Base-by-base conservation (phyloP, 2,797 vertebrate genomes). In the Craterocephalus amniculus region DNA sequence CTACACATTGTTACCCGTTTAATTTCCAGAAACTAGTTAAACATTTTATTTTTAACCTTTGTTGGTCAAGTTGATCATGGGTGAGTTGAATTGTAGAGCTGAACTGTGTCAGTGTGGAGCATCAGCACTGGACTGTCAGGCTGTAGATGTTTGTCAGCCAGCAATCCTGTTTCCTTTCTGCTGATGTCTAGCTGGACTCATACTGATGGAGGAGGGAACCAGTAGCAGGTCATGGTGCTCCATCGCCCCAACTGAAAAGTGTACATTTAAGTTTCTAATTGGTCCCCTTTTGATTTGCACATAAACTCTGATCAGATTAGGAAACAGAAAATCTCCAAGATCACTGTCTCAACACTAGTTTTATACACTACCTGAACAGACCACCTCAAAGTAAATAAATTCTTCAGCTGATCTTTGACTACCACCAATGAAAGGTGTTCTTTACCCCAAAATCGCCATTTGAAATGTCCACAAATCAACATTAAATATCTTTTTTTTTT, bases 141-240 rank as follows among this genome's bases (percentile, higher is more conserved):
- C 29, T 63, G 36, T 29, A 24, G 51, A 65, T 60, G 7, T 80
- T 60, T 43, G 54, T 66, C 35, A 49, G 69, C 13, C 24, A 67
- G 54, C 27, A 10, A n/a, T 79, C 5, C 52, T 54, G 66, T 78
- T 83, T 83, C 70, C n/a, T n/a, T n/a, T n/a, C n/a, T n/a, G n/a
- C n/a, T n/a, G n/a, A n/a, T n/a, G n/a, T n/a, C n/a, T n/a, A n/a
- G n/a, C n/a, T n/a, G n/a, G n/a, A n/a, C 76, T 89, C 81, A 56
- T 24, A 58, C 70, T 34, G 51, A 66, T 0, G 6, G 20, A 38
- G 67, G 52, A 76, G 54, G 70, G 52, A 84, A 76, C 36, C 64
- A 59, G 85, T 81, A 86, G 82, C 85, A 71, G 35, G 67, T 76
- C 54, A 48, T 8, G 63, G 74, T 75, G 79, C 61, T 76, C 48